phyloP scores from a whole-genome alignment of 2,888 invertebrate species.

The Phortica magna region DNA sequence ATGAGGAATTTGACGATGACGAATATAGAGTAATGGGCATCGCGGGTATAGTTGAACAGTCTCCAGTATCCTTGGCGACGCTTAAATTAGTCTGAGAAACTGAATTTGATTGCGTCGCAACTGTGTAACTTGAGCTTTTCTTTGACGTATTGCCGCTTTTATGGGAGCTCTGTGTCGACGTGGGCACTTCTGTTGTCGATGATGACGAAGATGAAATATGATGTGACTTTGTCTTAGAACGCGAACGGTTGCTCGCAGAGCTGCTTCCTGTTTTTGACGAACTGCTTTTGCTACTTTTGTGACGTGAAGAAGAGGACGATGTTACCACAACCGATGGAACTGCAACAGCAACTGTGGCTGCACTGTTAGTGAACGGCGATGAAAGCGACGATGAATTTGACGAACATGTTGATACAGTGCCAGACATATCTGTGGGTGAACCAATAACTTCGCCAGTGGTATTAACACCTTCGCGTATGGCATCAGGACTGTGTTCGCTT shows the following conservation, averaged over 20 bases:
- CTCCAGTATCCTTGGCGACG: slow-evolving; percentile 43
- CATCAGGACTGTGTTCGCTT: slow-evolving; percentile 59
- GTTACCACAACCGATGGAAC: slow-evolving; percentile 25
- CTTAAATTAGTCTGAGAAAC: slow-evolving; percentile 3
- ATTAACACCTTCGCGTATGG: slow-evolving; percentile 45
- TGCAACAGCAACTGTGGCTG: slow-evolving; percentile 71
- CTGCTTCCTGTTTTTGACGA: slow-evolving; percentile 59
- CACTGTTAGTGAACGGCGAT: slow-evolving; percentile 75
- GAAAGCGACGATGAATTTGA: slow-evolving; percentile 77
- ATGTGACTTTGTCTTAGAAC: slow-evolving; percentile 66
- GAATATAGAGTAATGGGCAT: slow-evolving; percentile 62
- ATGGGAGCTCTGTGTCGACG: slow-evolving; percentile 32
- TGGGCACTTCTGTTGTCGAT: slow-evolving; percentile 41
- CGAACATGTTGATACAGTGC: slow-evolving; percentile 59
- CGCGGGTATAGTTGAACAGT: slow-evolving; percentile 26
- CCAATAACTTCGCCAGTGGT: slow-evolving; percentile 37
- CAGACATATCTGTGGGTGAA: slow-evolving; percentile 60
- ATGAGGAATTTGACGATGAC: slow-evolving; percentile 71
- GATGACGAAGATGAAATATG: slow-evolving; percentile 55
- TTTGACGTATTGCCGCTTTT: slow-evolving; percentile 50
- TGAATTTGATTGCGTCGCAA: slow-evolving; percentile 35
- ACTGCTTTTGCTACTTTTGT: slow-evolving; percentile 76
- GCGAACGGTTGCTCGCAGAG: slow-evolving; percentile 66
- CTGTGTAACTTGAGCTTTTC: slow-evolving; percentile 45
- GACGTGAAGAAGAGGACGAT: slow-evolving; percentile 63